phyloP scores from a whole-genome alignment of 2,888 invertebrate genomes.

The Achlya flavicornis region DNA sequence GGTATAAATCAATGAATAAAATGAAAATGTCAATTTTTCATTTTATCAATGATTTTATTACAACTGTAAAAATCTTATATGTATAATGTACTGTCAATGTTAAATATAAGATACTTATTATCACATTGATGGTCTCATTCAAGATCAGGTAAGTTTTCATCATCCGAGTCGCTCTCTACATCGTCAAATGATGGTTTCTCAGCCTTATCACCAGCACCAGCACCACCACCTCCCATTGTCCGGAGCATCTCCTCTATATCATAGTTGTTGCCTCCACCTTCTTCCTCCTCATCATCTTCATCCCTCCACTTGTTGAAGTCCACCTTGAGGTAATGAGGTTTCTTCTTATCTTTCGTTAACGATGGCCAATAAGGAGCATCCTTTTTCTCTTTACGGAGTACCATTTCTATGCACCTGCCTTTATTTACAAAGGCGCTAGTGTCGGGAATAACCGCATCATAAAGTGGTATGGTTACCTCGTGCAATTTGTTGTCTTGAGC shows the following conservation, averaged over 20 bases:
- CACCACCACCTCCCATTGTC: conserved; percentile 86
- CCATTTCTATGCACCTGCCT: conserved; percentile 89
- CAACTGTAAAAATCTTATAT: conserved; percentile 81
- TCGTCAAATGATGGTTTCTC: conserved; percentile 90
- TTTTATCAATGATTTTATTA: conserved; percentile 69
- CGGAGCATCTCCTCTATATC: conserved; percentile 89
- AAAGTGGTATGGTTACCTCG: conserved; percentile 94
- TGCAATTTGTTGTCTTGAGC: conserved; percentile 93
- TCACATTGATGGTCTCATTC: conserved; percentile 79
- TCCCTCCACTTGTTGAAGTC: conserved; percentile 99
- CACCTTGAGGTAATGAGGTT: conserved; percentile 97
- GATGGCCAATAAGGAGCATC: conserved; percentile 94
- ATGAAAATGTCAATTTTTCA: conserved; percentile 16
- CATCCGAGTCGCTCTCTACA: conserved; percentile 91
- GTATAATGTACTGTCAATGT: conserved; percentile 71
- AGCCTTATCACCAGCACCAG: conserved; percentile 70
- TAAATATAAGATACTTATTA: conserved; percentile 44
- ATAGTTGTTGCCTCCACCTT: conserved; percentile 65
- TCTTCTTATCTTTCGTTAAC: conserved; percentile 93
- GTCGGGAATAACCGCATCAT: conserved; percentile 91
- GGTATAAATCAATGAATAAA: conserved; percentile 14
- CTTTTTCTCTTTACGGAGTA: conserved; percentile 88
- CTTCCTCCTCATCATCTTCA: conserved; percentile 94
- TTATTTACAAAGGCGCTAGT: conserved; percentile 89
- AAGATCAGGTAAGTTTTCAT: conserved; percentile 90